phyloP scores from a whole-genome alignment of 1,140 invertebrate species.

The Elysia chlorotica region DNA sequence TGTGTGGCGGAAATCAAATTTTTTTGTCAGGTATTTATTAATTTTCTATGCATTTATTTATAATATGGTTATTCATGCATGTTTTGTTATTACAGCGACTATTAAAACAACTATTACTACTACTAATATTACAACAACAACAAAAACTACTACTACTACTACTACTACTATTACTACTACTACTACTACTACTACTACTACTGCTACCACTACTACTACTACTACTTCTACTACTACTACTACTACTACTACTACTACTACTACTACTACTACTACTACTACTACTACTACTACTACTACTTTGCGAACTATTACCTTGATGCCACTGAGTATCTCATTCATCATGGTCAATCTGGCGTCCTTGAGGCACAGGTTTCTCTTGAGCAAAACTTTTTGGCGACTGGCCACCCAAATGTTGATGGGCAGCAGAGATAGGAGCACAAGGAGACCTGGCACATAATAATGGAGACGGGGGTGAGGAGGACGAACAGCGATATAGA shows the following conservation, averaged over 20 bases:
- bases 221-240: not conserved
- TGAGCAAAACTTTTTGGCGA: constrained; percentile 68
- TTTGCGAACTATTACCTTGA: constrained; percentile 65
- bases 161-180: not conserved
- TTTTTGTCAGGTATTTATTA: too few species aligned
- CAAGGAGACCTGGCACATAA: constrained; percentile 48
- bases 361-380: constrained; percentile 63
- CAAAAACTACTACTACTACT: constrained; percentile 59
- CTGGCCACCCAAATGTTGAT: constrained; percentile 85
- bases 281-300: too few species aligned
- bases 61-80: too few species aligned
- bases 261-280: too few species aligned
- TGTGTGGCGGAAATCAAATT: too few species aligned
- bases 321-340: constrained; percentile 61
- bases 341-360: constrained; percentile 65
- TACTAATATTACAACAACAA: too few species aligned
- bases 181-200: not conserved
- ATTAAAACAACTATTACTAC: too few species aligned
- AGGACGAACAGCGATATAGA: too few species aligned
- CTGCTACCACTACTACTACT: not conserved
- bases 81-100: too few species aligned
- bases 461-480: too few species aligned
- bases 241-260: too few species aligned
- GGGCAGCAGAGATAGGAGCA: constrained; percentile 58
- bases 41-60: too few species aligned